Percentiles rank a stretch among this genome's conserved stretches.
Conservation (phyloP, 1,140 invertebrate species). For the Drosophila tristis region DNA sequence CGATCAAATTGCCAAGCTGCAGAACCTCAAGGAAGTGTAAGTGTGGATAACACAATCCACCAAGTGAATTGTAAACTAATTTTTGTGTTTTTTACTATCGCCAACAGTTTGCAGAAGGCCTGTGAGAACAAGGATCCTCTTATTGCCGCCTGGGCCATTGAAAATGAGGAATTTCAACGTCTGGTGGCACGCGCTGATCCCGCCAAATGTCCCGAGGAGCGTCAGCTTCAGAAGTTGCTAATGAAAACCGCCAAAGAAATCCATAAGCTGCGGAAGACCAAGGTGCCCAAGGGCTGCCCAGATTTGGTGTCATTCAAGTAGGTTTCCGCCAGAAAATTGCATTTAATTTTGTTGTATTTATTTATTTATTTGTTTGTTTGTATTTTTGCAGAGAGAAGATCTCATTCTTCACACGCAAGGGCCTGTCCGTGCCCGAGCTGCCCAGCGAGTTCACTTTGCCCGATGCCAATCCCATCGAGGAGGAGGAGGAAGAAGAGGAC, state of each 20-base stretch:
- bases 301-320: constrained; percentile 97
- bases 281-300: constrained; percentile 94
- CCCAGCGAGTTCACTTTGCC: constrained; percentile 86
- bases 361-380: constrained; percentile 63
- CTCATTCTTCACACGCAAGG: constrained; percentile 95
- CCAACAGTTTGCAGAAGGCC: constrained; percentile 88
- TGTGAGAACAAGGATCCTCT: constrained; percentile 91
- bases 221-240: constrained; percentile 91
- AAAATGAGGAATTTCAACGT: constrained; percentile 93
- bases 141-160: constrained; percentile 92
- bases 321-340: constrained; percentile 83
- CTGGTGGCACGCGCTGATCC: constrained; percentile 88
- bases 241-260: constrained; percentile 95
- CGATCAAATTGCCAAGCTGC: constrained; percentile 92
- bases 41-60: constrained; percentile 2
- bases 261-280: constrained; percentile 93
- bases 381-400: constrained; percentile 92
- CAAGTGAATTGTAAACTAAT: neutral
- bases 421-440: constrained; percentile 90
- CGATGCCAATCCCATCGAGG: constrained; percentile 75
- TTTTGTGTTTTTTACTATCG: neutral
- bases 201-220: constrained; percentile 89
- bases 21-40: constrained; percentile 90
- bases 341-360: neutral
- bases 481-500: constrained; percentile 68